phyloP scores from a whole-genome alignment of 1,140 invertebrate genomes.

The Platorchestia sp. region DNA sequence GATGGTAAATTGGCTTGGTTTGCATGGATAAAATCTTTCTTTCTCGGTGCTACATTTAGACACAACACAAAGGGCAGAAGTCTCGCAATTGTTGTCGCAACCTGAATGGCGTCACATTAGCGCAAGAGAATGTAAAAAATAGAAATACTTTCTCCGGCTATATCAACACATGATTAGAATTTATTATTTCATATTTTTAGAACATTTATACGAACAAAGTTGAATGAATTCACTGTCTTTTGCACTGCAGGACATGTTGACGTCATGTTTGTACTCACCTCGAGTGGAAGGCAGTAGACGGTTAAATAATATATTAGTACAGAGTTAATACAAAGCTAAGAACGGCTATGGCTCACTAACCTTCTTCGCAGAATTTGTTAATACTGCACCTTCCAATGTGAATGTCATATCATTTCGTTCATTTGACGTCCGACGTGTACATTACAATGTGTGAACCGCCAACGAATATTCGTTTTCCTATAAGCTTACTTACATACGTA shows the following conservation, averaged over 20 bases:
- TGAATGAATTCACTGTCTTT: too few species aligned
- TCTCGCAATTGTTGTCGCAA: not conserved
- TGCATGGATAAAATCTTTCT: not conserved
- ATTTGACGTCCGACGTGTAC: not conserved
- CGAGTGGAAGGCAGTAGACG: too few species aligned
- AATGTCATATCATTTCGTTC: not conserved
- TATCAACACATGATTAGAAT: too few species aligned
- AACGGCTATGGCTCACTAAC: too few species aligned
- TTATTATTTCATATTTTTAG: too few species aligned
- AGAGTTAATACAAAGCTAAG: too few species aligned
- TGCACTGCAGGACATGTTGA: too few species aligned
- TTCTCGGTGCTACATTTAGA: not conserved
- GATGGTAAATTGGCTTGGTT: not conserved
- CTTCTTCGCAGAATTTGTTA: too few species aligned
- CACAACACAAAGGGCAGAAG: not conserved
- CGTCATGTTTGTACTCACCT: too few species aligned
- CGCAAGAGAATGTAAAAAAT: not conserved
- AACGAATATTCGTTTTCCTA: not conserved
- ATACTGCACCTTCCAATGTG: too few species aligned
- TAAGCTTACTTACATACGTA: not conserved
- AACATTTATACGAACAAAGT: too few species aligned
- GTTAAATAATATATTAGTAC: too few species aligned
- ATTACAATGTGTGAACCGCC: not conserved
- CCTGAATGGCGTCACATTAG: not conserved
- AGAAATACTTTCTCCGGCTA: not conserved